Evolutionary conservation across 1,140 invertebrate species (phyloP).

Genomic region (Pseudomyrmex concolor): DNA sequence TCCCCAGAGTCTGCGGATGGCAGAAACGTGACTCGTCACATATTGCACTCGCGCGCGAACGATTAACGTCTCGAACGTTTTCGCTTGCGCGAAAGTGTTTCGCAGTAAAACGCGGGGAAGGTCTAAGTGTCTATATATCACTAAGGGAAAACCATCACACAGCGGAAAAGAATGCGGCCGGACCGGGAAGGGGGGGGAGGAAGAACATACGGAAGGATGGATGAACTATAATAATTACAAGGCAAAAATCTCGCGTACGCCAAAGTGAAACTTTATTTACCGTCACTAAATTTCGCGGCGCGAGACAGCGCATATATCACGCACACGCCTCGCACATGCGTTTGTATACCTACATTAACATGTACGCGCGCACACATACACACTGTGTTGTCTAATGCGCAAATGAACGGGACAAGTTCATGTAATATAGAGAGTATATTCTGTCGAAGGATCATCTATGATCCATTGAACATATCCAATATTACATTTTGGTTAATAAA

Average conservation of each 20-base stretch:
- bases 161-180: not conserved
- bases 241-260: conserved; percentile 28
- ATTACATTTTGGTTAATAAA: no score
- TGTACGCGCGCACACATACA: not conserved
- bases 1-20: not conserved
- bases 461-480: no score
- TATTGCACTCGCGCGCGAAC: conserved; percentile 25
- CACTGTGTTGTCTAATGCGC: no score
- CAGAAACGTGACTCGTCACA: conserved; percentile 51
- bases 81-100: conserved; percentile 14
- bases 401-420: no score
- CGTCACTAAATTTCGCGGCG: conserved; percentile 46
- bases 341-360: conserved; percentile 11
- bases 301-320: conserved; percentile 47
- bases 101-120: conserved; percentile 32
- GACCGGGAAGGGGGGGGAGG: not conserved
- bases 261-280: conserved; percentile 55
- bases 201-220: not conserved
- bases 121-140: conserved; percentile 17
- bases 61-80: conserved; percentile 35
- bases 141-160: conserved; percentile 5
- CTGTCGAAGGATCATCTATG: not conserved
- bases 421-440: no score
- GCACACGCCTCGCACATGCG: not conserved
- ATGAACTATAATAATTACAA: conserved; percentile 51